Base-by-base conservation (phyloP, 2,797 vertebrate genomes). In the Clarias fuscus region DNA sequence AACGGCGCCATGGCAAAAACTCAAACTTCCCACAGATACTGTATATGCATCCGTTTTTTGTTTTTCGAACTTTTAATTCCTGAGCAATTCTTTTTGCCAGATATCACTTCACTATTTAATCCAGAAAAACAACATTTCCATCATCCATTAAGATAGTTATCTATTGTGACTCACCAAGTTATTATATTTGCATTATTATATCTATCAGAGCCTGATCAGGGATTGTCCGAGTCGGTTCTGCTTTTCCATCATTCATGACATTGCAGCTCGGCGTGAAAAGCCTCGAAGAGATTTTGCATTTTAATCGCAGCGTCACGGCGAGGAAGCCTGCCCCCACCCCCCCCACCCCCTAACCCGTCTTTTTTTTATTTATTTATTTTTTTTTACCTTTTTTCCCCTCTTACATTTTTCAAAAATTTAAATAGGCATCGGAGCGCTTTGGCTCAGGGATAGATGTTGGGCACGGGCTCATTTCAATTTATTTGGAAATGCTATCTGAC, bases 101-200 rank as follows among this genome's bases (percentile, higher is more conserved):
- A 65, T 65, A 24, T 37, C 1, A 3, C 61, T 77, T 87, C 27
- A 61, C n/a, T 81, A 65, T 87, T 84, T 85, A 75, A 83, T 88
- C 84, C 82, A 7, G 58, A 71, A 87, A 79, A 88, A 89, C 73
- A 59, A 80, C 86, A 81, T 89, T 88, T 80, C 70, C 86, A 88
- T 86, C 85, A 83, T 81, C 83, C 86, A 93, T 92, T 93, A 93
- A 73, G 90, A 85, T 78, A 76, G 73, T 89, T 91, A 92, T 93
- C 92, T 91, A 86, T 92, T 83, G 85, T 76, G 90, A 70, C 81
- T 91, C 67, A 89, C 85, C 1, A n/a, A 77, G 53, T 58, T 68
- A 56, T 68, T 48, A 68, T 30, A 58, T 92, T 86, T 13, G 88
- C 93, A 92, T 93, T 89, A 91, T 94, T 95, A 59, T 40, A 27